Evolutionary conservation across 1,140 invertebrate species (phyloP), one percentile per base, ranked within the genome.

Genomic region (Dendroctonus valens): DNA sequence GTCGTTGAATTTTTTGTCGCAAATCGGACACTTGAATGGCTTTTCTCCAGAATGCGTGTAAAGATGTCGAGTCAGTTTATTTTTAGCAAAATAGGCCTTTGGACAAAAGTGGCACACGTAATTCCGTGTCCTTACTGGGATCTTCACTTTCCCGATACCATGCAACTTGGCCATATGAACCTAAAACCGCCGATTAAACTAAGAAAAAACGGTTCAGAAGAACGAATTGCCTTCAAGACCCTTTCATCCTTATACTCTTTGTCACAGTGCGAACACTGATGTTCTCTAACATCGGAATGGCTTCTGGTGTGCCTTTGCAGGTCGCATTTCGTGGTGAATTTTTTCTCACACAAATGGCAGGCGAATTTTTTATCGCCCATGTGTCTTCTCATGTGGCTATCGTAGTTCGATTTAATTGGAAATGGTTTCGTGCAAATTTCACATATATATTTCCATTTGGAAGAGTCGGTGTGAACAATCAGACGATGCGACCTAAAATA

Each of bases 261-360:
- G 0, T 69, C 61, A 59, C 70, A 72, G 44, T 70, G 41, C 5
- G 58, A 50, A 49, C 70, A 72, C 5, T 50, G 41, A 50, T 65
- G 52, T 0, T 69, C 61, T 40, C 70, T 64, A 9, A 67, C 60
- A 38, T 71, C 59, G 1, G 64, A 60, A 42, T 76, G 74, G 9
- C 69, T 66, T 40, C 59, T 67, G 15, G 69, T 67, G 59, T 76
- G 74, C 15, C 70, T 71, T 57, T 72, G 67, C 49, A 73, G 59
- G n/a, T 61, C 67, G 14, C 60, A 50, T 58, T 74, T 72, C 9
- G 64, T 54, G 8, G 60, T 52, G 52, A 93, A 93, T 39, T 85
- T 81, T 74, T 92, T 92, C 4, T 82, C 82, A 72, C 91, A 93
- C 5, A 86, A 81, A 5, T 82, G 80, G 73, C 91, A 93, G 1